phyloP scores from a whole-genome alignment of 2,797 vertebrate genomes.

The Varecia variegata region DNA sequence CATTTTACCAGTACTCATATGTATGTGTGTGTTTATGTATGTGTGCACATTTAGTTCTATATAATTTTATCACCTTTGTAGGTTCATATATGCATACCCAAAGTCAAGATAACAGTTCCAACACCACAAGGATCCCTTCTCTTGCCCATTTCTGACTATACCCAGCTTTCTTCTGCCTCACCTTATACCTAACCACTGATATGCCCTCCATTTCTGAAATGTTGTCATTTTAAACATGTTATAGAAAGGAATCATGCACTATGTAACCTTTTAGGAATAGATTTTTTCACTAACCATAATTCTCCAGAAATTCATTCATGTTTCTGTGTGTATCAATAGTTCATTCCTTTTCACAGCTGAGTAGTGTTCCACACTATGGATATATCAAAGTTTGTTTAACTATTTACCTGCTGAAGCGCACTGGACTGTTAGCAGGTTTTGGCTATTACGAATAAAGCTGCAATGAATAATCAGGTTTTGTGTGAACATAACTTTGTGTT shows the following conservation, averaged over 20 bases:
- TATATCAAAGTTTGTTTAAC: background rate
- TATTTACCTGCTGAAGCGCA: background rate
- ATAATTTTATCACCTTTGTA: background rate
- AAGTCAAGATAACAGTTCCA: background rate
- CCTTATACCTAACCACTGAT: background rate
- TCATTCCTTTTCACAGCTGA: background rate
- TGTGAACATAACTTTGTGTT: background rate
- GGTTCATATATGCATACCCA: background rate
- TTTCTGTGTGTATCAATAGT: background rate
- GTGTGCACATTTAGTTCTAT: background rate
- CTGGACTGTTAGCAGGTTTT: background rate
- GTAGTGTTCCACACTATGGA: background rate
- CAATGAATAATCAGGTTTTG: too few relatives aligned
- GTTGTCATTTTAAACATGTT: background rate
- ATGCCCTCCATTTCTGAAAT: slow-evolving; percentile 4
- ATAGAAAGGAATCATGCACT: background rate
- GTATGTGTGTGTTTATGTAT: background rate
- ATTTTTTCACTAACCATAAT: background rate
- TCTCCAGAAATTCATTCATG: background rate
- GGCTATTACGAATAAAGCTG: too few relatives aligned
- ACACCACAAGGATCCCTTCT: background rate
- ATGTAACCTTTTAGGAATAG: background rate
- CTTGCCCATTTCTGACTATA: background rate
- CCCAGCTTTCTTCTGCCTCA: background rate
- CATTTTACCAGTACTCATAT: background rate